phyloP scores from a whole-genome alignment of 2,888 invertebrate genomes.

The Adineta ricciae region DNA sequence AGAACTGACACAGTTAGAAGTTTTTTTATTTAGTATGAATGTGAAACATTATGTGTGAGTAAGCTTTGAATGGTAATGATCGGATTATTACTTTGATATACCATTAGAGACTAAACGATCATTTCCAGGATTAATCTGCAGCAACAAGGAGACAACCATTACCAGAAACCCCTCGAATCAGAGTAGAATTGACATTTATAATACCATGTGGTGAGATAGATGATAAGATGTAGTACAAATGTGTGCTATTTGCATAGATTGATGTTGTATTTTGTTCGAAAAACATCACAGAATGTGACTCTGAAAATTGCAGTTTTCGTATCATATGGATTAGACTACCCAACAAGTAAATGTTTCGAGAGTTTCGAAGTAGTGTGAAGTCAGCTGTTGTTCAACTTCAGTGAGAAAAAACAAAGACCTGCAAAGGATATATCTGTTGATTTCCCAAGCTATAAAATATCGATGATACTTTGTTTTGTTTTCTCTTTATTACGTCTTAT shows the following conservation, averaged over 20 bases:
- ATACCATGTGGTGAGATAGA: background rate
- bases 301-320: background rate
- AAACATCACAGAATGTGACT: background rate
- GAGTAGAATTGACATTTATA: background rate
- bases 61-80: too few relatives aligned
- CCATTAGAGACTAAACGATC: background rate
- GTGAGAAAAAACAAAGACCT: background rate
- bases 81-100: background rate
- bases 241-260: too few relatives aligned
- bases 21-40: slow-evolving; percentile 22
- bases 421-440: background rate
- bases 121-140: background rate
- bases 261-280: background rate
- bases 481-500: background rate
- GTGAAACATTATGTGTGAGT: slow-evolving; percentile 29
- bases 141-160: background rate
- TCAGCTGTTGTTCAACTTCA: background rate
- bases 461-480: background rate
- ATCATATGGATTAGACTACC: background rate
- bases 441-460: background rate
- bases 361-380: background rate
- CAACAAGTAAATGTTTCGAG: background rate
- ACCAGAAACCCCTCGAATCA: background rate
- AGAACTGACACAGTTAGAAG: background rate
- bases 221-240: too few relatives aligned